Conservation (phyloP, 2,113 vertebrate genomes). For the Corythornis vintsioides region DNA sequence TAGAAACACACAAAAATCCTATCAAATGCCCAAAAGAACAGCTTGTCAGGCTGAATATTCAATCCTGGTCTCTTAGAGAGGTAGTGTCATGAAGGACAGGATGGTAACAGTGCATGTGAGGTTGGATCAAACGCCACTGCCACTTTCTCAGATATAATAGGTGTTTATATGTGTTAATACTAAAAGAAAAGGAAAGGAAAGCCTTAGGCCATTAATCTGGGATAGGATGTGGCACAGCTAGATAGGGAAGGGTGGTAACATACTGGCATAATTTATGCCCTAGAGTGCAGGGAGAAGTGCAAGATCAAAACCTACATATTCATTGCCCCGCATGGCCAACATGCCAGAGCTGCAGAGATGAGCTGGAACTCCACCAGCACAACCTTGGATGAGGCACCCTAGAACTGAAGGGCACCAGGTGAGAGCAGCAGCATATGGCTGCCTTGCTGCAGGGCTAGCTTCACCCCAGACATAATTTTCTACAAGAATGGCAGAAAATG, state of each 20-base stretch:
- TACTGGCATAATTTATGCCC: not conserved
- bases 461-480: not conserved
- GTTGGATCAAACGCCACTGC: not conserved
- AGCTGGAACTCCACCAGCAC: not conserved
- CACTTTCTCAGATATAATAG: not conserved
- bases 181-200: not conserved
- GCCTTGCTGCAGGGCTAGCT: not conserved
- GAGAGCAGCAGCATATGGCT: not conserved
- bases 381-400: not conserved
- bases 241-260: not conserved
- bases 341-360: not conserved
- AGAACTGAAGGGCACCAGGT: not conserved
- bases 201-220: not conserved
- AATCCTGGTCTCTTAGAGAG: not conserved
- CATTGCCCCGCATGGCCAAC: not conserved
- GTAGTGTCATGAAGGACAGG: not conserved
- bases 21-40: not conserved
- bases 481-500: not conserved
- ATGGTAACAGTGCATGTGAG: accelerated
- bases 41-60: not conserved
- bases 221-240: not conserved
- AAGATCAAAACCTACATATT: not conserved
- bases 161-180: not conserved
- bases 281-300: not conserved
- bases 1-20: not conserved